Evolutionary conservation across 2,888 invertebrate genomes (phyloP).

Genomic region (Microplitis manilae): DNA sequence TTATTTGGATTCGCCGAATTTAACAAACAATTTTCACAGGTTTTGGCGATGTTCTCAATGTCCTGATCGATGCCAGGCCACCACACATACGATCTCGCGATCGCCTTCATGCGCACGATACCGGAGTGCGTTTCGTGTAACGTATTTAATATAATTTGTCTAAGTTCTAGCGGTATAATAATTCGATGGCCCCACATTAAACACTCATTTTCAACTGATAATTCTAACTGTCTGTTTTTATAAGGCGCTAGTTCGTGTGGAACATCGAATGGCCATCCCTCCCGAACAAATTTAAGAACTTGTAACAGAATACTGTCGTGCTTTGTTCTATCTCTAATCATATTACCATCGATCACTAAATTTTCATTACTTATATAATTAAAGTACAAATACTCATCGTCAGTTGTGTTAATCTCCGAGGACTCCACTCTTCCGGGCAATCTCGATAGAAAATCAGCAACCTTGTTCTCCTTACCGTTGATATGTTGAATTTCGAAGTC

Average conservation of each 20-base stretch:
- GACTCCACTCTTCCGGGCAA: neutral
- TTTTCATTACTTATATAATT: neutral
- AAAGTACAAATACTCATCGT: neutral
- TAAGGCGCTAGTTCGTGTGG: neutral
- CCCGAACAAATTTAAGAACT: neutral
- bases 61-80: too few species aligned
- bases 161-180: neutral
- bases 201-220: neutral
- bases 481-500: constrained; percentile 29
- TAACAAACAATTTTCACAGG: too few species aligned
- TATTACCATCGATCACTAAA: too few species aligned
- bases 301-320: neutral
- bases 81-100: too few species aligned
- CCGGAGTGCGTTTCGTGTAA: neutral
- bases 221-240: neutral
- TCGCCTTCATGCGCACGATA: neutral
- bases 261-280: neutral
- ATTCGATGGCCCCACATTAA: neutral
- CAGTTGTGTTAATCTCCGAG: neutral
- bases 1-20: too few species aligned
- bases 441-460: constrained; percentile 29
- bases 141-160: neutral
- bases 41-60: too few species aligned
- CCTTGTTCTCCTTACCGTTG: constrained; percentile 24
- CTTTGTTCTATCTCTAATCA: neutral